Evolutionary conservation across 2,888 invertebrate species (phyloP).

Genomic region (Caenorhabditis angaria): DNA sequence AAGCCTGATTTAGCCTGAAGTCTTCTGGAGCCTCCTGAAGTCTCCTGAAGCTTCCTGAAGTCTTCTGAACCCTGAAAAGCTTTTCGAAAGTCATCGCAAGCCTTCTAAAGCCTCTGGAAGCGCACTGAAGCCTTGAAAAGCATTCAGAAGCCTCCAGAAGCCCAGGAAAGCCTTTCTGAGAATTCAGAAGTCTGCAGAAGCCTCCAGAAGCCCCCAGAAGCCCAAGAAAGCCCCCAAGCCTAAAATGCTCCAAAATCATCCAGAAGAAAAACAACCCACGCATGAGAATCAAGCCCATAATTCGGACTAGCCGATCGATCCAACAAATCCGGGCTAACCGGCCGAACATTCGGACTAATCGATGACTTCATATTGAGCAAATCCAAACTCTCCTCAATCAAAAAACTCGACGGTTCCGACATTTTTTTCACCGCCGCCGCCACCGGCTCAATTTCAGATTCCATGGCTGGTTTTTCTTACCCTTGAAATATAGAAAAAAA

Average conservation of each 20-base stretch:
- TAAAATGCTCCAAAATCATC: not conserved
- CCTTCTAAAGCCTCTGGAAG: no score
- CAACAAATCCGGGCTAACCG: constrained; percentile 33
- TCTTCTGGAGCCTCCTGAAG: no score
- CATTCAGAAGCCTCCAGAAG: no score
- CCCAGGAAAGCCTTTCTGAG: no score
- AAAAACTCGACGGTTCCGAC: constrained; percentile 30
- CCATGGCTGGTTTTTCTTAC: constrained; percentile 7
- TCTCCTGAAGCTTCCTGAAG: no score
- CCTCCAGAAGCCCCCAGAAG: no score
- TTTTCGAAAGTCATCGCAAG: no score
- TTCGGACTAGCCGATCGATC: constrained; percentile 21
- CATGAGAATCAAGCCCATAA: constrained; percentile 22
- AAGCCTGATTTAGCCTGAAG: no score
- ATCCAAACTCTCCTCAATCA: constrained; percentile 46
- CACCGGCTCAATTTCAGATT: not conserved
- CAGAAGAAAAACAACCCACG: constrained; percentile 17
- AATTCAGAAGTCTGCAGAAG: no score
- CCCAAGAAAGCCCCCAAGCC: no score
- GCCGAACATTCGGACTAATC: constrained; percentile 38
- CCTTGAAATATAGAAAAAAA: not conserved
- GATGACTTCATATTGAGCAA: constrained; percentile 46
- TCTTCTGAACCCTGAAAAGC: no score
- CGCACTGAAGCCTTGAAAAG: no score
- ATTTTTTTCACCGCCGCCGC: constrained; percentile 13